Conservation (phyloP, 2,113 vertebrate species). For the Henicopernis longicauda region DNA sequence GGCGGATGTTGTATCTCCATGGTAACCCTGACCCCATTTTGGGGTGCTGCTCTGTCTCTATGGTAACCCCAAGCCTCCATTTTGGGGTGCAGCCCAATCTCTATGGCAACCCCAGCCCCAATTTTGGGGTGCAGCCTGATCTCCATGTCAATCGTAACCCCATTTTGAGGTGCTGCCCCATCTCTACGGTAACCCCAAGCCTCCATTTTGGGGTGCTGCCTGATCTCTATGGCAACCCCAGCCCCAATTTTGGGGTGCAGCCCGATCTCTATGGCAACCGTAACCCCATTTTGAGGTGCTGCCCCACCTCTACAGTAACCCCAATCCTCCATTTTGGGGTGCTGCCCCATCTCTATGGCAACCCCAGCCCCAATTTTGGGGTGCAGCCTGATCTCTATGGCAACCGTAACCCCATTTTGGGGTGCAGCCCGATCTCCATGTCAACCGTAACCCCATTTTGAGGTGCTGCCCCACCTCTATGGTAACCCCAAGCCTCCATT, state of each 20-base stretch:
- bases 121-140: background rate
- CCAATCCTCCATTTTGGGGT: no score
- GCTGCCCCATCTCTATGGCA: no score
- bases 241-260: background rate
- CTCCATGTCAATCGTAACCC: no score
- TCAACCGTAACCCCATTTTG: no score
- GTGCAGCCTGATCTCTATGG: no score
- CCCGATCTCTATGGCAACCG: no score
- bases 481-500: background rate
- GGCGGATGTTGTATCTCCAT: background rate
- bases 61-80: background rate
- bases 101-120: background rate
- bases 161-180: background rate
- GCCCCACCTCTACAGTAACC: no score
- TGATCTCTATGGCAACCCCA: background rate
- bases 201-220: background rate
- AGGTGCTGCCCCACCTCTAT: background rate
- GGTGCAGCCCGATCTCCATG: no score
- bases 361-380: rapidly evolving
- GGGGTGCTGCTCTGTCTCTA: background rate
- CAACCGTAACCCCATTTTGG: no score
- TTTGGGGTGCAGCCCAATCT: background rate
- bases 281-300: no score
- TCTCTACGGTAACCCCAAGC: rapidly evolving
- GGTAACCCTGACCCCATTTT: background rate